Base-by-base conservation (phyloP, 1,140 invertebrate genomes). In the Calosoma granatense region DNA sequence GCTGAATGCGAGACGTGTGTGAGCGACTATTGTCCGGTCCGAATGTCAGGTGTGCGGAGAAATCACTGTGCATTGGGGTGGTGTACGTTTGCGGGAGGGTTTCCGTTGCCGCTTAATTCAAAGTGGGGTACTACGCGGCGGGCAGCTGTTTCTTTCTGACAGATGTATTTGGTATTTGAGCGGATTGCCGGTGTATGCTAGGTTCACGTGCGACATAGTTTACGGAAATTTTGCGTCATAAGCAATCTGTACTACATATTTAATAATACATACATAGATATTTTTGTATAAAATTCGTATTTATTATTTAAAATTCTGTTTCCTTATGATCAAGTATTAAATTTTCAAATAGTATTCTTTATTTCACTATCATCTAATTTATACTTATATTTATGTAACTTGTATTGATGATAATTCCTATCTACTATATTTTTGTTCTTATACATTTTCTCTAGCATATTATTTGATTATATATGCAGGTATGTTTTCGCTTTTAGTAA, bases 111-210 rank as follows among this genome's bases (percentile, higher is more conserved):
- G 41, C 41, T 47, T 47, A 4, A 17, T 47, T 12, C 4, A 47
- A 9, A 47, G 9, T 47, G 41, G 6, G 9, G 17, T 47, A 47
- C 14, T 30, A 30, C 14, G 15, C 15, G 15, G 41, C 17, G 9
- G 15, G 41, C 41, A 47, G 41, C 41, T 47, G 41, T 47, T 47
- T 17, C 17, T 47, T 12, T 47, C 15, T 47, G 41, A 47, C 41
- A 47, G 41, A 47, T 47, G 41, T 47, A 47, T 47, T 30, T 14
- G 26, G 26, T 30, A 30, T 14, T 30, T 30, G 26, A 6, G 14
- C 26, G 26, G 26, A 30, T 30, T 30, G 26, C 26, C 4, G 26
- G 4, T 30, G 26, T 30, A 30, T 30, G 14, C 26, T 14, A 30
- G 4, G 26, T 30, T 30, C 26, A 30, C 26, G 14, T 30, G 26